Percentiles rank a stretch among this genome's conserved stretches.
phyloP scores from a whole-genome alignment of 2,888 invertebrate genomes.

The Hetaerina titia region DNA sequence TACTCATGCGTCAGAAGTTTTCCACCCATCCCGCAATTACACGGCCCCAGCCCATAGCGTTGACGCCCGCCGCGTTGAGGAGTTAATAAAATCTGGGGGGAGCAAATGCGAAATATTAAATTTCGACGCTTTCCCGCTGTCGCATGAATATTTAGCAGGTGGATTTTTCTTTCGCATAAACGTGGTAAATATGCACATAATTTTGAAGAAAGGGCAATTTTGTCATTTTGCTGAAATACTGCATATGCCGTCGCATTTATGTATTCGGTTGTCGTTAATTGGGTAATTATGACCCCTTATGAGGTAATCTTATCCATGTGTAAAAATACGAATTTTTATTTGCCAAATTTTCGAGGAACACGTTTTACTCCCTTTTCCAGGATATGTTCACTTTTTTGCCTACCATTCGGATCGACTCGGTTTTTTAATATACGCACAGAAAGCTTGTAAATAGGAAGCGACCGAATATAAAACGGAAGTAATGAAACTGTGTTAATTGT shows the following conservation, averaged over 20 bases:
- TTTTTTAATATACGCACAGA: too few relatives aligned
- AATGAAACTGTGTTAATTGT: too few relatives aligned
- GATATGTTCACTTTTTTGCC: too few relatives aligned
- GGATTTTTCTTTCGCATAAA: not conserved
- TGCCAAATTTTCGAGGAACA: too few relatives aligned
- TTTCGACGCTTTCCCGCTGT: not conserved
- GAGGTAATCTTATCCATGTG: not conserved
- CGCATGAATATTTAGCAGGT: slow-evolving; percentile 10
- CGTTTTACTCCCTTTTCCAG: too few relatives aligned
- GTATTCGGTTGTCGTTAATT: not conserved
- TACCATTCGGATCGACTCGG: too few relatives aligned
- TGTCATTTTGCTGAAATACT: not conserved
- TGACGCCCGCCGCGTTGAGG: slow-evolving; percentile 11
- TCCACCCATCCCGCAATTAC: not conserved
- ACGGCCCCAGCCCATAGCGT: not conserved
- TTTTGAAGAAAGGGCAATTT: not conserved
- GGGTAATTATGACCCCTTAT: not conserved
- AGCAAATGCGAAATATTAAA: not conserved
- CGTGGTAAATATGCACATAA: not conserved
- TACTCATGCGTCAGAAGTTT: not conserved
- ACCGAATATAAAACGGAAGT: too few relatives aligned
- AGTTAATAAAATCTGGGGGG: slow-evolving; percentile 9
- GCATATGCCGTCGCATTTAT: not conserved
- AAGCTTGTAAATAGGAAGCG: too few relatives aligned
- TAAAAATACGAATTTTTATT: not conserved